Base-by-base conservation (phyloP, 2,888 invertebrate species). In the Scrobipalpa atriplicella region DNA sequence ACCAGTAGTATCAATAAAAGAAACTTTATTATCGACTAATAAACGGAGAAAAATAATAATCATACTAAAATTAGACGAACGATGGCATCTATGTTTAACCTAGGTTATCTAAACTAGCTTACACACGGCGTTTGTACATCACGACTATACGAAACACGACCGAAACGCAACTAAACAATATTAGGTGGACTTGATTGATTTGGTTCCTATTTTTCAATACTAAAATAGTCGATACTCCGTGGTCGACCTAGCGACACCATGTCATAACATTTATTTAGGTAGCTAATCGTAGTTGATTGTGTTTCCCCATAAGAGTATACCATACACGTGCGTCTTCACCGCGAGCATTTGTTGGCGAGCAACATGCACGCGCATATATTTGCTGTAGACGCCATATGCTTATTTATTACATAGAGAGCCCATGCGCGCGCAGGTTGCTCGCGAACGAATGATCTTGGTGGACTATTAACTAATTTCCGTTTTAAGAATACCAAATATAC, bases 1-100 rank as follows among this genome's bases (percentile, higher is more conserved):
- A 68, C 58, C 65, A 69, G 21, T 41, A 69, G 71, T 76, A 78
- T 87, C 84, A 87, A 87, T 90, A 89, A 88, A 89, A 86, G 86
- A 87, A 83, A 85, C 80, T 90, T 91, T 90, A 89, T 87, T 87
- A 78, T 75, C 77, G 78, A 83, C 86, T 89, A 87, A 85, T 89
- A 87, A 85, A 87, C 84, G 79, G 83, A 85, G 84, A 86, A 85
- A 84, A 85, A 79, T 83, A 83, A 72, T 73, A 84, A 72, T 73
- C 74, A 73, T 82, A 78, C 77, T 84, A 84, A 86, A 84, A 83
- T 83, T 85, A 88, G 85, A 87, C 79, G 78, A 85, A 87, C 86
- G 82, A 90, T 90, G 89, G 89, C 89, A 88, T 89, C 83, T 87
- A 86, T 81, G 75, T 72, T 81, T 81, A 85, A 29, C 38, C 38